phyloP scores from a whole-genome alignment of 2,113 vertebrate genomes.

The Corythaixoides concolor region DNA sequence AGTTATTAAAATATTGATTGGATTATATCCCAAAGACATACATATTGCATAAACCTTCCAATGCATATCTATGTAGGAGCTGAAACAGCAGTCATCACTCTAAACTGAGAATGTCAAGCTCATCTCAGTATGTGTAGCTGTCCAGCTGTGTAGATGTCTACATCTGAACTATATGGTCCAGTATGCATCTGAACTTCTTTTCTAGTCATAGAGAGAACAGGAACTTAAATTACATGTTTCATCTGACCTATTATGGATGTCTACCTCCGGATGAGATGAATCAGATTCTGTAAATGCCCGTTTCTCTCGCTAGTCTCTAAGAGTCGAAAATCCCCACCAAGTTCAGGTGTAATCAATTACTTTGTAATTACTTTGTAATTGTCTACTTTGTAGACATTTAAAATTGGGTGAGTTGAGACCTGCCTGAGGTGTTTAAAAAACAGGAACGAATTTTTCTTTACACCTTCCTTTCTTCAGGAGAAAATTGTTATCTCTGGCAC shows the following conservation, averaged over 20 bases:
- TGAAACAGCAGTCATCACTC: not conserved
- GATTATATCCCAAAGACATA: not conserved
- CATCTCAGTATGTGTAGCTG: not conserved
- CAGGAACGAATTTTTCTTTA: not conserved
- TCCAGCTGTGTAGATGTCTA: not conserved
- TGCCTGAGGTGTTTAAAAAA: not conserved
- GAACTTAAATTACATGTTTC: not conserved
- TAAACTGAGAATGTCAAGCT: not conserved
- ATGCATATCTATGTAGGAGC: not conserved
- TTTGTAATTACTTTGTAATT: not conserved
- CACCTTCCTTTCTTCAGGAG: not conserved
- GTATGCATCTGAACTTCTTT: not conserved
- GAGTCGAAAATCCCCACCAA: not conserved
- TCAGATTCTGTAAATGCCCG: not conserved
- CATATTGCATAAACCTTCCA: not conserved
- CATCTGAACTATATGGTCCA: not conserved
- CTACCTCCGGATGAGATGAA: not conserved
- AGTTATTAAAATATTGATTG: conserved; percentile 54
- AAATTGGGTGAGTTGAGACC: not conserved
- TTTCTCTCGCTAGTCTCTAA: not conserved
- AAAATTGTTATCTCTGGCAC: not conserved
- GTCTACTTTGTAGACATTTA: not conserved
- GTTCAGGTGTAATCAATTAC: not conserved
- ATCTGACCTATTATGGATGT: not conserved
- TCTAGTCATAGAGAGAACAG: not conserved